A percentile compares a stretch with the other conserved stretches of the same genome.
These are phyloP conservation scores for Bruchidius siliquastri DNA, from an alignment of 2,888 invertebrate species.

Conservation along the genomic window DNA sequence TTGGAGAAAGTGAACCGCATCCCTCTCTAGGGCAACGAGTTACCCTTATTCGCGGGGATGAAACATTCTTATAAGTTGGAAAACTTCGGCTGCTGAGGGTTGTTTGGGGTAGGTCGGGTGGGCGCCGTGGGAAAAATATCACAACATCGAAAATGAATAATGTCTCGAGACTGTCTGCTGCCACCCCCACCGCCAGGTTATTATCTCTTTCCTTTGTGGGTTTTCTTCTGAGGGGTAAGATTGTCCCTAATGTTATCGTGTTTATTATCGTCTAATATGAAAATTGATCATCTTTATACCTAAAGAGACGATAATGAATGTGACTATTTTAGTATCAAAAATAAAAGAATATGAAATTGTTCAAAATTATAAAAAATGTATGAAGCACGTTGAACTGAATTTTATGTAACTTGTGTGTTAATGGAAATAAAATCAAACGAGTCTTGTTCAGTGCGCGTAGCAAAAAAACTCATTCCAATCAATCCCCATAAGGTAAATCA, in stretches of 20 bases:
- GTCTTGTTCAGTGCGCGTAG: too few relatives aligned
- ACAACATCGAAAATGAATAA: conserved; percentile 25
- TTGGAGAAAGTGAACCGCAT: background rate
- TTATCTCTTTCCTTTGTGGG: background rate
- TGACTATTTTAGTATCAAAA: too few relatives aligned
- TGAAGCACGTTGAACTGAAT: too few relatives aligned
- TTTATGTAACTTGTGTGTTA: too few relatives aligned
- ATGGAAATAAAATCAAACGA: too few relatives aligned
- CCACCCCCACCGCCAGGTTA: background rate
- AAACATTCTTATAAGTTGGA: background rate
- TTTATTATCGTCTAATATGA: background rate
- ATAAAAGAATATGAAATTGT: too few relatives aligned
- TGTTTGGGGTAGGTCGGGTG: background rate
- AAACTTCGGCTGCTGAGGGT: background rate
- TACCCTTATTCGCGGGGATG: background rate
- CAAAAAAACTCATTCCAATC: too few relatives aligned
- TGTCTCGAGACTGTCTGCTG: conserved; percentile 14
- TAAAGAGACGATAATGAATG: too few relatives aligned
- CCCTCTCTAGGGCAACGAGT: background rate
- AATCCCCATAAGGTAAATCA: too few relatives aligned
- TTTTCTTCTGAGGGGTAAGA: background rate
- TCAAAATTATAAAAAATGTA: too few relatives aligned
- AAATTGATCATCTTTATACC: background rate
- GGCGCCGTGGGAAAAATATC: conserved; percentile 18
- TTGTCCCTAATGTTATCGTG: background rate